These are phyloP conservation scores for Drosophila prosaltans DNA, from an alignment of 1,140 invertebrate genomes.

Conservation along the genomic window DNA sequence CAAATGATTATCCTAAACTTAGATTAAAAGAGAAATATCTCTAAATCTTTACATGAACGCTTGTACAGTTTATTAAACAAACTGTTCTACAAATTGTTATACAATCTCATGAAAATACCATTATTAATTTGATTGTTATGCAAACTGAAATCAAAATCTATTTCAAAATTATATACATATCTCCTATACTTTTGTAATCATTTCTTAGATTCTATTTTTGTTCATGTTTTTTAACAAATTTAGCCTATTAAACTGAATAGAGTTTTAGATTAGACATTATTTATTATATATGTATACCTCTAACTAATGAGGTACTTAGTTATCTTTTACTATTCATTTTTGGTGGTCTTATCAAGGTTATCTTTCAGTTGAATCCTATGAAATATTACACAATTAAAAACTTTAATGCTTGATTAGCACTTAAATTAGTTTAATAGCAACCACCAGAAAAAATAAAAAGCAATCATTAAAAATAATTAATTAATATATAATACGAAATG, in stretches of 20 bases:
- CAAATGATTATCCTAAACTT: too few species aligned
- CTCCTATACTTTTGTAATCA: neutral
- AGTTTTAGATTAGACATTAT: neutral
- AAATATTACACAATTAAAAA: conserved; percentile 50
- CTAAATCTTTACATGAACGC: too few species aligned
- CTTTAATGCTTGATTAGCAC: conserved; percentile 36
- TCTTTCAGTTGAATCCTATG: conserved; percentile 3
- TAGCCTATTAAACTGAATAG: neutral
- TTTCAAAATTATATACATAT: neutral
- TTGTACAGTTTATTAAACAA: too few species aligned
- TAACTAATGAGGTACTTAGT: neutral
- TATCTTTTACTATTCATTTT: neutral
- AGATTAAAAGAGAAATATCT: too few species aligned
- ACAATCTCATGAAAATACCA: too few species aligned
- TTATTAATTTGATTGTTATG: too few species aligned
- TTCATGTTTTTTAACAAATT: neutral
- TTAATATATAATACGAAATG: conserved; percentile 63
- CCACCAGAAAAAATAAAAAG: conserved; percentile 46
- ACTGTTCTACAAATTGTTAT: too few species aligned
- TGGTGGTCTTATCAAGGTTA: neutral
- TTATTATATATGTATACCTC: neutral
- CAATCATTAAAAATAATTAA: conserved; percentile 69
- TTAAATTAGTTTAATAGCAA: conserved; percentile 43
- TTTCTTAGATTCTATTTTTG: too few species aligned
- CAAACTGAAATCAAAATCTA: too few species aligned